phyloP scores from a whole-genome alignment of 2,113 vertebrate genomes.

The Coregonus clupeaformis region DNA sequence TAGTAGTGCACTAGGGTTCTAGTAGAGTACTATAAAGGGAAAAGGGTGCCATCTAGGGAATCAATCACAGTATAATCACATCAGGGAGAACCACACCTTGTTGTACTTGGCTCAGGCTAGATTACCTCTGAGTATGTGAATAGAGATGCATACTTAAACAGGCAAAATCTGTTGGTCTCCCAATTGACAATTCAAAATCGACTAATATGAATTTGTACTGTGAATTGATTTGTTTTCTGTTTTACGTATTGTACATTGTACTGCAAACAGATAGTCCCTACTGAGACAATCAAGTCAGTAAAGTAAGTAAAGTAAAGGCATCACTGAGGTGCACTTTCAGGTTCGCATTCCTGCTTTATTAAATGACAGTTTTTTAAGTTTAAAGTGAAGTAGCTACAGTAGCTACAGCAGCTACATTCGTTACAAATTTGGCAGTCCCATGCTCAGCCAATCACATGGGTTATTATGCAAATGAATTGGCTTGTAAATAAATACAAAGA shows the following conservation, averaged over 20 bases:
- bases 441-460: not conserved
- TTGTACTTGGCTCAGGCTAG: conserved; percentile 42
- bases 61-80: conserved; percentile 37
- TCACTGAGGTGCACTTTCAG: not conserved
- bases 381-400: not conserved
- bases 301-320: not conserved
- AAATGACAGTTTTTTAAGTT: not conserved
- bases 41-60: too few relatives aligned
- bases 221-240: not conserved
- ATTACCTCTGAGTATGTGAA: conserved; percentile 17
- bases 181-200: not conserved
- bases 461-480: not conserved
- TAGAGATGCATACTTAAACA: conserved; percentile 47
- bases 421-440: not conserved
- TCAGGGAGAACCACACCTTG: conserved; percentile 34
- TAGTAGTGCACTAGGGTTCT: too few relatives aligned
- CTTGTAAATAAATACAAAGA: too few relatives aligned
- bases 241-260: not conserved
- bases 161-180: not conserved
- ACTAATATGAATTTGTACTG: not conserved
- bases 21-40: too few relatives aligned
- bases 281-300: not conserved
- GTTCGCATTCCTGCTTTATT: not conserved
- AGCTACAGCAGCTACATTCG: not conserved
- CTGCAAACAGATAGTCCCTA: too few relatives aligned